Evolutionary conservation across 1,140 invertebrate genomes (phyloP).

Genomic region (Probaryconus sp.): DNA sequence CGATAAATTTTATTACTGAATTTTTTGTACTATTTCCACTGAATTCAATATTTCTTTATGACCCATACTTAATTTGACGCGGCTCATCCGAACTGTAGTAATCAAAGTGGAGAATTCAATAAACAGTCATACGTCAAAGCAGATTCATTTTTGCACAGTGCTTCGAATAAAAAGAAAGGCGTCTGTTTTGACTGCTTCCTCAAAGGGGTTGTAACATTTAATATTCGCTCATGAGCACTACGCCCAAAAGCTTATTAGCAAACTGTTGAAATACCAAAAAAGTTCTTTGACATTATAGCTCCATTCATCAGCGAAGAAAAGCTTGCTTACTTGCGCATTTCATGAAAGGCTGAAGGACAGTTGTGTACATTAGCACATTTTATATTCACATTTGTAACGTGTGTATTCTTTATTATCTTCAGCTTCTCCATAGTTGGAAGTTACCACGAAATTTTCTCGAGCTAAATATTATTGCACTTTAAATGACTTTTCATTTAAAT

Average conservation of each 20-base stretch:
- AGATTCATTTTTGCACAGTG: not conserved
- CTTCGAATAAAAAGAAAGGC: conserved; percentile 39
- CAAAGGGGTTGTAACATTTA: conserved; percentile 39
- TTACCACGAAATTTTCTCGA: conserved; percentile 5
- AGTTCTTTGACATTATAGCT: conserved; percentile 46
- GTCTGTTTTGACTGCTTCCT: conserved; percentile 25
- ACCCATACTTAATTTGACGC: too few relatives aligned
- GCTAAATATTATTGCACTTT: too few relatives aligned
- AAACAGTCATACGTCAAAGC: conserved; percentile 36
- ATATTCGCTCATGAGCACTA: conserved; percentile 31
- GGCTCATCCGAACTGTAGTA: conserved; percentile 8
- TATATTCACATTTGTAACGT: conserved; percentile 28
- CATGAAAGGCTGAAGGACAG: conserved; percentile 31
- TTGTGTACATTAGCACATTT: conserved; percentile 43
- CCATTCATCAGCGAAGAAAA: conserved; percentile 41
- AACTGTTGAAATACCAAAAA: conserved; percentile 49
- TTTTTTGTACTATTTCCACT: too few relatives aligned
- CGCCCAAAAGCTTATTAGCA: conserved; percentile 42
- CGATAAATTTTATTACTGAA: too few relatives aligned
- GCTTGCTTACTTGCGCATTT: conserved; percentile 36
- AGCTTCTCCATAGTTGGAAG: conserved; percentile 18
- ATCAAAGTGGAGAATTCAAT: conserved; percentile 35
- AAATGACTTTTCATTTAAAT: too few relatives aligned
- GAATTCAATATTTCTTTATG: too few relatives aligned
- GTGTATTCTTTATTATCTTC: conserved; percentile 48